These are phyloP conservation scores for Sebastolobus alascanus DNA, from an alignment of 2,797 vertebrate genomes.

Conservation along the genomic window DNA sequence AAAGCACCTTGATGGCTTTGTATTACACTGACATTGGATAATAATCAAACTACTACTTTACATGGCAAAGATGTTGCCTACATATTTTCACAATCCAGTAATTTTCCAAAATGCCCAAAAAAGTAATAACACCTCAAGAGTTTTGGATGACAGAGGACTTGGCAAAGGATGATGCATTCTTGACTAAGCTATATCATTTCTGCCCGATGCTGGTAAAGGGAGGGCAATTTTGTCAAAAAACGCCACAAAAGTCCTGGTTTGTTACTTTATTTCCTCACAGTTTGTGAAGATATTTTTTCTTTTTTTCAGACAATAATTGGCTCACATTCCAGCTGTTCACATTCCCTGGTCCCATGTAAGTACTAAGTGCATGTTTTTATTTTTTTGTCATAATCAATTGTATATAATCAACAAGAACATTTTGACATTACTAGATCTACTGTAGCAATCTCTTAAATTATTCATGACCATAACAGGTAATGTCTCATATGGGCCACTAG, in stretches of 20 bases:
- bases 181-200: neutral
- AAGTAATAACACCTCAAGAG: neutral
- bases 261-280: neutral
- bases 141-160: neutral
- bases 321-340: neutral
- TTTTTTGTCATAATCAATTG: neutral
- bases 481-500: conserved; percentile 9
- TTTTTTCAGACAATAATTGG: neutral
- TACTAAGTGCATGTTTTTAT: neutral
- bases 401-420: neutral
- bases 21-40: neutral
- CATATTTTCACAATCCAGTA: neutral
- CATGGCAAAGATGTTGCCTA: neutral
- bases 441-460: neutral
- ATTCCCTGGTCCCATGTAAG: neutral
- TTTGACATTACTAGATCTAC: too few species aligned
- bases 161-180: neutral
- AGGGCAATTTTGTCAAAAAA: neutral
- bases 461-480: neutral
- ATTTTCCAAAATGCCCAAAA: neutral
- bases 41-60: neutral
- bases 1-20: neutral
- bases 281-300: neutral
- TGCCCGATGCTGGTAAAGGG: neutral
- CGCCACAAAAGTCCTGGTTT: neutral